Base-by-base conservation (phyloP, 2,113 vertebrate species). In the Tricholaema leucomelas region DNA sequence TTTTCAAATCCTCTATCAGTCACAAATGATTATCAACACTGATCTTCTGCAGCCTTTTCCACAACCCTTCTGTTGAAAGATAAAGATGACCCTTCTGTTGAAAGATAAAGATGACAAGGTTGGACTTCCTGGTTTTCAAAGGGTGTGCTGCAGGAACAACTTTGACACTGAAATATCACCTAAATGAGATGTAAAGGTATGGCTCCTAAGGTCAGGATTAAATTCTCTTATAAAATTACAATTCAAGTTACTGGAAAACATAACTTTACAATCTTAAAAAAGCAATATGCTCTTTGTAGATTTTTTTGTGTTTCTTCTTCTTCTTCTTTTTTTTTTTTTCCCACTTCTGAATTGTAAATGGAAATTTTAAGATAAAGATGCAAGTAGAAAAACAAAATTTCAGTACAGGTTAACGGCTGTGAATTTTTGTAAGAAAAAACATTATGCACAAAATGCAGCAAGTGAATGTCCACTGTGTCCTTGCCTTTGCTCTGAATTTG, bases 211-310 rank as follows among this genome's bases (percentile, higher is more conserved):
- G 91, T 95, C 93, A 92, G 91, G 81, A 89, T 81, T 96, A 90
- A 93, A 93, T 89, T 92, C 96, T 95, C 94, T 95, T 96, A 95
- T 91, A 95, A 96, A 97, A 96, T 93, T 93, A 94, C 94, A 97
- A 80, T 85, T 96, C 94, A 97, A 96, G 96, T 97, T 97, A 95
- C 56, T 96, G 96, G 94, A 97, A 97, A 98, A 97, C 97, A 96
- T 93, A 96, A 96, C 95, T 97, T 96, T 97, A 93, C 96, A 93
- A 96, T 96, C 71, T 96, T 96, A 95, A 96, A 97, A 97, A 97
- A 98, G 97, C 98, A 98, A 98, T 97, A 96, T 98, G 97, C 97
- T 98, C 96, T 95, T 95, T 81, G 94, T 95, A 87, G 87, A 72
- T 50, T 85, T 15, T 46, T 46, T 46, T 46, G 7, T 46, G 9